Evolutionary conservation across 2,797 vertebrate species (phyloP), one percentile per base, ranked within the genome.

Genomic region (Aldrovandia affinis): DNA sequence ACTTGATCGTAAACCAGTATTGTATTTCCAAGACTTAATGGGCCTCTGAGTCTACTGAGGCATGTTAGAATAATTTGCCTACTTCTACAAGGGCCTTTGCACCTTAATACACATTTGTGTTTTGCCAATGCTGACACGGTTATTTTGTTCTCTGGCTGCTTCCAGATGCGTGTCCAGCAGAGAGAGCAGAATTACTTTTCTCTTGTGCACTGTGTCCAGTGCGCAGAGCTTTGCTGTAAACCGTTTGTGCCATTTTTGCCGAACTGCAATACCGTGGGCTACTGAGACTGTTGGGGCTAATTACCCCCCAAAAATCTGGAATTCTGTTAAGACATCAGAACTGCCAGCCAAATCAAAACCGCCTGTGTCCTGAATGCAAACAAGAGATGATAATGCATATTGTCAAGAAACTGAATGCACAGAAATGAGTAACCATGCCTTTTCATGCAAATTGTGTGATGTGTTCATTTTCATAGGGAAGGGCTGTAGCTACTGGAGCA

Each of bases 401-500:
- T 39, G 44, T 25, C 28, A n/a, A 36, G 30, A 2, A 73, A 33
- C 68, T 39, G 68, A 78, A n/a, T 2, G 9, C 47, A 28, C 25
- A 15, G 77, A 52, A 78, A 30, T 12, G 22, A 44, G 9, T 42
- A 42, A 75, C 2, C 6, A 15, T 39, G 44, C 18, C 25, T 1
- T 14, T 18, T n/a, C 44, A 28, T 78, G 44, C 47, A 78, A 22
- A 52, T 52, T 4, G n/a, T 52, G 25, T 44, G 85, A 85, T 36
- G 28, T 81, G 84, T 86, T 84, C 20, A 89, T 89, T 57, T 65
- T 81, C 78, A 57, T 81, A 36, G 79, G 83, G 81, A 65, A 83
- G 87, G 87, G 88, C 83, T 78, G 78, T 25, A 83, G 83, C 80
- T 47, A 63, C 82, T 70, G 83, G 15, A 47, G 28, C 84, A 75